Percentiles rank a stretch among this genome's conserved stretches.
These are phyloP conservation scores for Heliconius aoede DNA, from an alignment of 2,888 invertebrate species.

Conservation along the genomic window DNA sequence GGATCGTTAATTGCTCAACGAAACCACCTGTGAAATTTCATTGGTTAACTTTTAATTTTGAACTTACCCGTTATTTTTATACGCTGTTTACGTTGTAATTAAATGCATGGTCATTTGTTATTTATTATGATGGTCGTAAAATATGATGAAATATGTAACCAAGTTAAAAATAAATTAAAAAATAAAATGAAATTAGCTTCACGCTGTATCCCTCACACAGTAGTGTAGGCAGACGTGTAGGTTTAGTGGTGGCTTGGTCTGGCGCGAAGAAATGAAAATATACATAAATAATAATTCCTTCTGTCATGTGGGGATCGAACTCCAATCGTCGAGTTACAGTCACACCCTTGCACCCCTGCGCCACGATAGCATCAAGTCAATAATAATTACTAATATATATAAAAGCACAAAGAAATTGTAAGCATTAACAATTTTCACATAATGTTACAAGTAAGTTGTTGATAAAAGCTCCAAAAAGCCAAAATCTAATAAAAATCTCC, in stretches of 20 bases:
- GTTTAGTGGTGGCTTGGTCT: not conserved
- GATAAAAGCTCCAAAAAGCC: conserved; percentile 18
- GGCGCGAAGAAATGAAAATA: not conserved
- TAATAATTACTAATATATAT: not conserved
- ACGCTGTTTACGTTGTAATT: conserved; percentile 56
- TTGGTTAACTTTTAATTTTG: conserved; percentile 63
- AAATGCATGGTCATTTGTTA: conserved; percentile 43
- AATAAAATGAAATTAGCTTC: not conserved
- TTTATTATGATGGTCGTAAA: conserved; percentile 26
- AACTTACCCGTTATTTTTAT: conserved; percentile 59
- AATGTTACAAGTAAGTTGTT: not conserved
- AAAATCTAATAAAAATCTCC: conserved; percentile 61
- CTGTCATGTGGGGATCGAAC: not conserved
- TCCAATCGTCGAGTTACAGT: not conserved
- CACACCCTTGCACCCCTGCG: not conserved
- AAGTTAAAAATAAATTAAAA: not conserved
- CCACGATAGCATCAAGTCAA: not conserved
- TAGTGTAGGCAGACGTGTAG: not conserved
- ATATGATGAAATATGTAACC: not conserved
- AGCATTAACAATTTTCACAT: not conserved
- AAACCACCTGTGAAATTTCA: conserved; percentile 73
- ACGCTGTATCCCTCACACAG: not conserved
- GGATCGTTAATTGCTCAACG: conserved; percentile 79
- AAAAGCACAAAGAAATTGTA: not conserved
- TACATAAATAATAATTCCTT: not conserved